Evolutionary conservation across 2,888 invertebrate species (phyloP).

Genomic region (Pyrrhia umbra): DNA sequence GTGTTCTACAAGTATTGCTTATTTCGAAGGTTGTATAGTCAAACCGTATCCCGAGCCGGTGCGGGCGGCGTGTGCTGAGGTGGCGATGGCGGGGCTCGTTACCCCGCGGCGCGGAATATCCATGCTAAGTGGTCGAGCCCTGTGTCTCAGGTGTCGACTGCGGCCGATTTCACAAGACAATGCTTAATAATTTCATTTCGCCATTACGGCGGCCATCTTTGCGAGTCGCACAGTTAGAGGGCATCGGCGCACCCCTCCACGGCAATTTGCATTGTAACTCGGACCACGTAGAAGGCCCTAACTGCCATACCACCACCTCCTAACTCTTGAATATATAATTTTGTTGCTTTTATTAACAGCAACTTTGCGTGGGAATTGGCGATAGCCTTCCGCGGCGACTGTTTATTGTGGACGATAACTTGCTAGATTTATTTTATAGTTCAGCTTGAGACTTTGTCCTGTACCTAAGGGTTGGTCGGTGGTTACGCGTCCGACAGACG

Average conservation of each 20-base stretch:
- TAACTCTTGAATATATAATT: conserved; percentile 90
- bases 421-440: conserved; percentile 90
- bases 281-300: conserved; percentile 89
- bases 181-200: conserved; percentile 91
- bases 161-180: conserved; percentile 90
- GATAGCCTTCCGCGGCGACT: conserved; percentile 88
- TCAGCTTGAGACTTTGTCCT: conserved; percentile 83
- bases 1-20: conserved; percentile 15
- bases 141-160: conserved; percentile 89
- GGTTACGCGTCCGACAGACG: conserved; percentile 70
- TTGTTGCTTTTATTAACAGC: conserved; percentile 90
- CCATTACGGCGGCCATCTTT: conserved; percentile 90
- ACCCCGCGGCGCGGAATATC: conserved; percentile 72
- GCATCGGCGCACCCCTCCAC: conserved; percentile 89
- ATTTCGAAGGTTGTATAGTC: conserved; percentile 34
- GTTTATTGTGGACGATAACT: conserved; percentile 89
- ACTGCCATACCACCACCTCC: conserved; percentile 89
- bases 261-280: conserved; percentile 90
- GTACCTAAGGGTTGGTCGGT: conserved; percentile 75
- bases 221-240: conserved; percentile 89
- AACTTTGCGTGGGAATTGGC: conserved; percentile 90
- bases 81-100: conserved; percentile 41
- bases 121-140: conserved; percentile 76
- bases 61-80: conserved; percentile 23
- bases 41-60: conserved; percentile 13